Evolutionary conservation across 1,140 invertebrate species (phyloP), one percentile per base, ranked within the genome.

Genomic region (Saxidomus purpurata): DNA sequence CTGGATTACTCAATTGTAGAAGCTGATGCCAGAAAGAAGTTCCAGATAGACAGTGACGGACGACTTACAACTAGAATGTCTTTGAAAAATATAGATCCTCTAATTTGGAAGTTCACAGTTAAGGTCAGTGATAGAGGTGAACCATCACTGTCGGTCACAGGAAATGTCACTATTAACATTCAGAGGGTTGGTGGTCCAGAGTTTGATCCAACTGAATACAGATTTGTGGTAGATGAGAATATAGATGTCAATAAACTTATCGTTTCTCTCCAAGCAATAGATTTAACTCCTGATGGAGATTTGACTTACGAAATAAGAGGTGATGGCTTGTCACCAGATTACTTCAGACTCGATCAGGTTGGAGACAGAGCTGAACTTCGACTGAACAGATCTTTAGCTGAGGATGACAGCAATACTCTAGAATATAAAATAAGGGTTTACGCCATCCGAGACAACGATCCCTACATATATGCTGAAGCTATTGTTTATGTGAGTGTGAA

Each of bases 371-470:
- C 79, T n/a, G 76, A 81, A 17, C 43, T 93, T 19, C 88, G 47
- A n/a, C 59, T 92, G 43, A 87, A 86, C 36, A 89, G 90, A 34
- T 83, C 76, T 15, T 87, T 93, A 28, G 77, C 80, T 17, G 80
- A 87, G 28, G 74, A 77, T 74, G 38, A 28, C 69, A 89, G 90
- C 80, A 89, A 89, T 22, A 83, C 87, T 17, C 79, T 52, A 31
- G 52, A 49, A 17, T 92, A 91, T 38, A 79, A 69, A 15, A 61
- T 92, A 15, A 69, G 90, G 43, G 87, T 93, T 1, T 71, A 67
- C 61, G 92, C 91, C 15, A 87, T 83, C 63, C 84, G 90, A 40
- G 63, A 98, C 91, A 98, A 98, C 0, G 97, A 98, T 47, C 98
- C 98, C 0, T 97, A 97, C 91, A 96, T 98, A 67, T 98, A 97